These are phyloP conservation scores for Delphinapterus leucas DNA, from an alignment of 2,113 vertebrate species.

Conservation along the genomic window DNA sequence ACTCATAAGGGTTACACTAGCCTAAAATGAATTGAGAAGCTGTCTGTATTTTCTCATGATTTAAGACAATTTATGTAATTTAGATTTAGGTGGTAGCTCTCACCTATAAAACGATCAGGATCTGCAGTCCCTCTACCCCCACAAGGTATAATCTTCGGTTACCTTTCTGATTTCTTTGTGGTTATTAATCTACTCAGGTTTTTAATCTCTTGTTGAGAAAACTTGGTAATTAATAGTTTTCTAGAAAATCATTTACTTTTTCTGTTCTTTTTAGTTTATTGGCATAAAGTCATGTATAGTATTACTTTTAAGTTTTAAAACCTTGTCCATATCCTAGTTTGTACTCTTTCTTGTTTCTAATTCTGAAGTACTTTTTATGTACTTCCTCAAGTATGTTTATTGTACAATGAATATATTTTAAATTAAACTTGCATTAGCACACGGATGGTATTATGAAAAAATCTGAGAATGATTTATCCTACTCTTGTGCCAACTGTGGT, in stretches of 20 bases:
- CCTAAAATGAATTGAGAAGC: not conserved
- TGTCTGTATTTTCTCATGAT: not conserved
- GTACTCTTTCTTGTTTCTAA: slow-evolving; percentile 31
- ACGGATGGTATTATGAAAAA: slow-evolving; percentile 70
- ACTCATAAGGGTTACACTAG: not conserved
- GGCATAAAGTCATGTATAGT: not conserved
- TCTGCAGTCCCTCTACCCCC: not conserved
- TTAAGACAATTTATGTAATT: not conserved
- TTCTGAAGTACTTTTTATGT: slow-evolving; percentile 34
- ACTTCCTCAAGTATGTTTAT: slow-evolving; percentile 58
- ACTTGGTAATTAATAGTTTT: slow-evolving; percentile 18
- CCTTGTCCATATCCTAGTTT: not conserved
- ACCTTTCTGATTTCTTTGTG: not conserved
- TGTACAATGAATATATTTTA: slow-evolving; percentile 67
- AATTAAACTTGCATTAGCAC: slow-evolving; percentile 65
- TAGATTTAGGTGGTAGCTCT: not conserved
- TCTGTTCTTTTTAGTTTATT: not conserved
- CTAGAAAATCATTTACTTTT: slow-evolving; percentile 21
- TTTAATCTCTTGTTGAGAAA: slow-evolving; percentile 21
- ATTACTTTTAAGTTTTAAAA: slow-evolving; percentile 43
- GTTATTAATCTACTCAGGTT: not conserved
- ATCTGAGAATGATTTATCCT: slow-evolving; percentile 71
- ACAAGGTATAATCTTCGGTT: not conserved
- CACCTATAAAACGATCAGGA: not conserved
- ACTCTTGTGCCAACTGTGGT: slow-evolving; percentile 58